Evolutionary conservation across 92 coral and sea anemone species (phyloP).

Genomic region (Metridium senile): DNA sequence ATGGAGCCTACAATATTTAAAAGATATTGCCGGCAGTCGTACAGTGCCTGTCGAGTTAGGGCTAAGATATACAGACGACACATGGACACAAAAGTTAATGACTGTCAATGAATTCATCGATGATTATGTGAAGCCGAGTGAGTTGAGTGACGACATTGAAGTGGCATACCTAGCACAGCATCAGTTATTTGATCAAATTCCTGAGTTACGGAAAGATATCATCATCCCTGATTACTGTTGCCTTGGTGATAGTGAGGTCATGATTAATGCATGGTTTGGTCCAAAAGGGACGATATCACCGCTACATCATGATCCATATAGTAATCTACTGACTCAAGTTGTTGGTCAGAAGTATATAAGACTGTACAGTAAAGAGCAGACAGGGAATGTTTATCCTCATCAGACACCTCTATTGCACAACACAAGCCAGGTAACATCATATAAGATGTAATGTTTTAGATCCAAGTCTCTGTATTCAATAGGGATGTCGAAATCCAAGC

Average conservation of each 20-base stretch:
- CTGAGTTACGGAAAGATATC: slow-evolving; percentile 84
- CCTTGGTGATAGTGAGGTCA: slow-evolving; percentile 75
- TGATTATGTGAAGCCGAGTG: slow-evolving; percentile 51
- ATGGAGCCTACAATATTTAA: slow-evolving; percentile 84
- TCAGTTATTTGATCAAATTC: slow-evolving; percentile 95
- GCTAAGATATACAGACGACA: slow-evolving; percentile 91
- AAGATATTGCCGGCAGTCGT: slow-evolving; percentile 82
- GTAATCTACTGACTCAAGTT: slow-evolving; percentile 91
- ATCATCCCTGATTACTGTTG: slow-evolving; percentile 93
- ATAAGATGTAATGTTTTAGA: no score
- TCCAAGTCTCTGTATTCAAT: no score
- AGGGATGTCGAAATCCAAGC: no score
- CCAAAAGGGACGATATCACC: slow-evolving; percentile 95
- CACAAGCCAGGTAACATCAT: slow-evolving; percentile 98
- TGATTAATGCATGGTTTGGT: slow-evolving; percentile 99
- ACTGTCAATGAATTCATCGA: slow-evolving; percentile 79
- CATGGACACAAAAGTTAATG: slow-evolving; percentile 95
- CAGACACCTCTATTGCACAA: slow-evolving; percentile 76
- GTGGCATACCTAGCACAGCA: slow-evolving; percentile 93
- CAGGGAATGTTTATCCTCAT: slow-evolving; percentile 86
- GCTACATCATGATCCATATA: slow-evolving; percentile 87
- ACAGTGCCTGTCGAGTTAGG: slow-evolving; percentile 96
- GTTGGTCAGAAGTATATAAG: slow-evolving; percentile 88
- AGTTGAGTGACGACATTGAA: slow-evolving; percentile 35
- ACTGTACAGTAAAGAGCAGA: slow-evolving; percentile 72